These are phyloP conservation scores for Eubucco bourcierii DNA, from an alignment of 2,113 vertebrate genomes.

Conservation along the genomic window DNA sequence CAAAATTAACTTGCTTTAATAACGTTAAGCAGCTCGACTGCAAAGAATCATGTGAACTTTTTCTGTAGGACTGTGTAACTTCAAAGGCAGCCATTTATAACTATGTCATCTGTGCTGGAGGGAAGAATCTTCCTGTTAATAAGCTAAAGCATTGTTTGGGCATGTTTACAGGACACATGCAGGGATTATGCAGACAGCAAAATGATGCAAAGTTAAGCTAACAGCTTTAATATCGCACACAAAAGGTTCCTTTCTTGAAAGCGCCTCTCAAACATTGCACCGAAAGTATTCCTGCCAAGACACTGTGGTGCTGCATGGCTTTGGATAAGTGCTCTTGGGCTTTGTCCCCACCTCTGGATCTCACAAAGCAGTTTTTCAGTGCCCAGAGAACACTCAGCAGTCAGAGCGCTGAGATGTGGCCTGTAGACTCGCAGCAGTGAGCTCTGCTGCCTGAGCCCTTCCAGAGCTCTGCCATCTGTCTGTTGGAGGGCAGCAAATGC, in stretches of 20 bases:
- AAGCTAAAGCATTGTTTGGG: constrained; percentile 40
- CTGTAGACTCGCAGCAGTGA: neutral
- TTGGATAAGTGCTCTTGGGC: neutral
- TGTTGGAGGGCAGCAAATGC: neutral
- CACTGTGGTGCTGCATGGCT: neutral
- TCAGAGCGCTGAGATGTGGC: neutral
- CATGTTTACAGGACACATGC: constrained; percentile 29
- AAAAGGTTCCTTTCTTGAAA: constrained; percentile 12
- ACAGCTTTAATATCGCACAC: constrained; percentile 22
- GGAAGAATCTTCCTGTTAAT: constrained; percentile 29
- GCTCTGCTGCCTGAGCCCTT: neutral
- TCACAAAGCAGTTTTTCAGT: neutral
- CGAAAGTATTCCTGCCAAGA: neutral
- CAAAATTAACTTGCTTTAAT: constrained; percentile 62
- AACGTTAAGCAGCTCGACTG: constrained; percentile 35
- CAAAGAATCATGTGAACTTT: constrained; percentile 40
- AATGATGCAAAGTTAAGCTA: constrained; percentile 46
- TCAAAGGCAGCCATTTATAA: constrained; percentile 50
- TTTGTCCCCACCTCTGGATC: neutral
- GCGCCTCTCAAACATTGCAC: neutral
- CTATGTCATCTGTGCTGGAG: constrained; percentile 44
- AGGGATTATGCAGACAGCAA: constrained; percentile 15
- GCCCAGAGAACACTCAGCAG: neutral
- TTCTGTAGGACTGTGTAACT: constrained; percentile 50
- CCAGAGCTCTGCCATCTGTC: neutral